Evolutionary conservation across 2,888 invertebrate genomes (phyloP), one percentile per base, ranked within the genome.

Genomic region (Xestia rhomboidea): DNA sequence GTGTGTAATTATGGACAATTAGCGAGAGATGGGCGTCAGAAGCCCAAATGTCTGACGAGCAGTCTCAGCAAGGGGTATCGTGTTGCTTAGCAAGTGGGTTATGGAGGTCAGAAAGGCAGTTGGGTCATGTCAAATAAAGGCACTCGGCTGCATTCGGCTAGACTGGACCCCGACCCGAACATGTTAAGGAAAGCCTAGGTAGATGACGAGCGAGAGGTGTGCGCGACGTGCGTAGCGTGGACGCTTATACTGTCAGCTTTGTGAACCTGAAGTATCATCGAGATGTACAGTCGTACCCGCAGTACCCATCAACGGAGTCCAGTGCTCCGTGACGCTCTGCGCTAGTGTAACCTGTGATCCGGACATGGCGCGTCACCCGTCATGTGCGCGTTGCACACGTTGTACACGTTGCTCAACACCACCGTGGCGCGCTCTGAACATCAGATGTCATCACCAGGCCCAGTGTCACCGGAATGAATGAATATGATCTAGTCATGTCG

Each of bases 1-100:
- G 60, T 67, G n/a, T 11, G 30, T 46, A 79, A 67, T 74, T 34
- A 74, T 51, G 0, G 18, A 30, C 57, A 49, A 60, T 51, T 74
- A 67, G 21, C 44, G 15, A 64, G 8, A 8, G 15, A 41, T 10
- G n/a, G 63, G 8, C 64, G n/a, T 64, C 41, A 64, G 64, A n/a
- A 41, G 41, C n/a, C 41, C n/a, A 15, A 41, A 64, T 30, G 30
- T 62, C 21, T 34, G 21, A 34, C 63, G 2, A 41, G 8, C 57
- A 57, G 54, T 57, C 0, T 27, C 18, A 27, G 27, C 57, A 27
- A 18, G 27, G 57, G 27, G 57, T 27, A 57, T 57, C 57, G 27
- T 27, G 57, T 57, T 57, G 27, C 27, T 57, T 7, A 27, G 57
- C 15, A 15, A 57, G 57, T 57, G 15, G 57, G 27, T 30, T 30